phyloP scores from a whole-genome alignment of 2,113 vertebrate genomes.

The Prionailurus bengalensis region DNA sequence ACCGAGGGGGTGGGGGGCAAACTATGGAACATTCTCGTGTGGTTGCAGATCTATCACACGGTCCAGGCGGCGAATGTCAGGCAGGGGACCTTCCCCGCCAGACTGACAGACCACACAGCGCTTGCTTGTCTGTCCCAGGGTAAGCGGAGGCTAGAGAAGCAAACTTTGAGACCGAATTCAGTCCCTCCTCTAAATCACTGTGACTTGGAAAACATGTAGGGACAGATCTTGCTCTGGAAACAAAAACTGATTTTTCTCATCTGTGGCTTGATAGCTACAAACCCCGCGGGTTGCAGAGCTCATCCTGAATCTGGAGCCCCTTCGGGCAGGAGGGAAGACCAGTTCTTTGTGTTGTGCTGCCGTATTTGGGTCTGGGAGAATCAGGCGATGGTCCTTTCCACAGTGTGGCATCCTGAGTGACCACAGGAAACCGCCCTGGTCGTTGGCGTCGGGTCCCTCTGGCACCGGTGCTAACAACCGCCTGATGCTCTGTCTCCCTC shows the following conservation, averaged over 20 bases:
- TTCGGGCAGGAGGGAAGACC: neutral
- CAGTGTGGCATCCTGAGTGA: neutral
- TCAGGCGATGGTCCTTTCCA: neutral
- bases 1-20: too few relatives aligned
- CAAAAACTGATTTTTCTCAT: neutral
- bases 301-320: neutral
- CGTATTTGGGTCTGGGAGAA: neutral
- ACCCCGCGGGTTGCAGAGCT: neutral
- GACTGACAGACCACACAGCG: neutral
- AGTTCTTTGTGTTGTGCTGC: neutral
- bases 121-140: neutral
- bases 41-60: neutral
- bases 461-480: neutral
- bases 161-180: neutral
- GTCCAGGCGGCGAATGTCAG: neutral
- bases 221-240: neutral
- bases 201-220: neutral
- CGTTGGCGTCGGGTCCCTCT: neutral
- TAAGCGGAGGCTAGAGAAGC: neutral
- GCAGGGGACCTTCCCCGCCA: neutral
- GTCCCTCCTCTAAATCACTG: neutral
- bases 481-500: neutral
- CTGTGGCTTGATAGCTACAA: neutral
- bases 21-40: too few relatives aligned
- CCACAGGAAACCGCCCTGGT: neutral